phyloP scores from a whole-genome alignment of 1,140 invertebrate genomes.

The Leptopilina clavipes region DNA sequence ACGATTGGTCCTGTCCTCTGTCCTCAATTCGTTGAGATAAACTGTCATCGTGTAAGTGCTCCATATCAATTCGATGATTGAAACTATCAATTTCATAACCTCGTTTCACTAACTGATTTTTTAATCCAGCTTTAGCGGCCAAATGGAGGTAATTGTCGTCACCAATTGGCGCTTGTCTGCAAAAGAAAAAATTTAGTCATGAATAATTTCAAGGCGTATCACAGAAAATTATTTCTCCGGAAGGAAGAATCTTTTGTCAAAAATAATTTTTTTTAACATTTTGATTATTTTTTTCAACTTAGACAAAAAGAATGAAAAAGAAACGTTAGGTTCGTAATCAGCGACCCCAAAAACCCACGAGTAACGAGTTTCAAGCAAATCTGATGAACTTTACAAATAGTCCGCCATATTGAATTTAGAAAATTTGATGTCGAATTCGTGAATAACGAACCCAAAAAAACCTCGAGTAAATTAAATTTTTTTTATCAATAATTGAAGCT shows the following conservation, averaged over 20 bases:
- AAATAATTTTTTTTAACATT: too few relatives aligned
- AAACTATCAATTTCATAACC: conserved; percentile 60
- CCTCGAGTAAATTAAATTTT: too few relatives aligned
- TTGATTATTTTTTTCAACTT: too few relatives aligned
- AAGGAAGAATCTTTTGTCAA: conserved; percentile 1
- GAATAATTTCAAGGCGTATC: not conserved
- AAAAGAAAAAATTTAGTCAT: conserved; percentile 62
- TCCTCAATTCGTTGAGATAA: conserved; percentile 60
- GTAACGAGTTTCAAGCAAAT: too few relatives aligned
- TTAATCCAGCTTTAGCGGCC: conserved; percentile 75
- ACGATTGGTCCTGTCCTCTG: conserved; percentile 61
- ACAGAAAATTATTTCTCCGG: too few relatives aligned
- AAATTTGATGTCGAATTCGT: too few relatives aligned
- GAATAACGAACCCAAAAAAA: too few relatives aligned
- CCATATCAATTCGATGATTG: conserved; percentile 59
- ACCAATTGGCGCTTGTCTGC: conserved; percentile 88
- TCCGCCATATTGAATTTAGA: too few relatives aligned
- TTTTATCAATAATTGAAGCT: too few relatives aligned
- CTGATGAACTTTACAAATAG: too few relatives aligned
- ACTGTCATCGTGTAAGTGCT: conserved; percentile 55
- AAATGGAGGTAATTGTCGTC: conserved; percentile 89
- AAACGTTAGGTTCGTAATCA: conserved; percentile 30
- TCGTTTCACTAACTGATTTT: conserved; percentile 66
- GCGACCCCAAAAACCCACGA: too few relatives aligned
- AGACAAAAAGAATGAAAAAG: too few relatives aligned